Base-by-base conservation (phyloP, 2,113 vertebrate genomes). In the Leptocoma aspasia region DNA sequence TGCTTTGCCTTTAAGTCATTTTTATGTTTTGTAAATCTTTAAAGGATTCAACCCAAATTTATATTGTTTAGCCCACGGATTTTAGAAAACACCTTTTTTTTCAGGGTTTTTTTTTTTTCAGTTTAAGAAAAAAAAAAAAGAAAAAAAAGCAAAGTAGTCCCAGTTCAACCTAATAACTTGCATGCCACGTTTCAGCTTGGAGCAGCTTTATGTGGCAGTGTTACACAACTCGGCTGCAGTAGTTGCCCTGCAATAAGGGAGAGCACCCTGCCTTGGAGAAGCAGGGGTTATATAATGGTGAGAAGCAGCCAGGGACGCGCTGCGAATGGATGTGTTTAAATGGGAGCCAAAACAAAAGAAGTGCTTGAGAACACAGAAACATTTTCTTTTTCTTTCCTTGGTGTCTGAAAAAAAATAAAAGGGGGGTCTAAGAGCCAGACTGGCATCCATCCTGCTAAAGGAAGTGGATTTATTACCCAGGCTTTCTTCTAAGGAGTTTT, bases 161-260 rank as follows among this genome's bases (percentile, higher is more conserved):
- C 27, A 41, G 68, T 80, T 90, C 87, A 75, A 47, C 64, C 92
- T 92, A 91, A 90, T 90, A 83, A 86, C 90, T 86, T 95, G 59
- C 93, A 90, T 84, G 90, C 93, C 95, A 92, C 82, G 69, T 97
- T 95, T 90, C 89, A 92, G 57, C 81, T 90, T 90, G 92, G 92
- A 89, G 83, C 49, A 71, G 92, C 70, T 94, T 89, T 90, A 49
- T 92, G 92, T 82, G 22, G 85, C 82, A 78, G 80, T 18, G 28
- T 95, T 92, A 88, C 77, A 90, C 90, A 94, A 94, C 94, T 79
- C 84, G 0, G 71, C 90, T 93, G 30, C 83, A 75, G 85, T 77
- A 80, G 92, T 89, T 94, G 89, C 96, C 94, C 94, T 94, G 94
- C 92, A 90, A 35, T 63, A 54, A 77, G 84, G 85, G 91, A 91